Conservation (phyloP, 2,113 vertebrate species). For the Oceanodroma tethys region DNA sequence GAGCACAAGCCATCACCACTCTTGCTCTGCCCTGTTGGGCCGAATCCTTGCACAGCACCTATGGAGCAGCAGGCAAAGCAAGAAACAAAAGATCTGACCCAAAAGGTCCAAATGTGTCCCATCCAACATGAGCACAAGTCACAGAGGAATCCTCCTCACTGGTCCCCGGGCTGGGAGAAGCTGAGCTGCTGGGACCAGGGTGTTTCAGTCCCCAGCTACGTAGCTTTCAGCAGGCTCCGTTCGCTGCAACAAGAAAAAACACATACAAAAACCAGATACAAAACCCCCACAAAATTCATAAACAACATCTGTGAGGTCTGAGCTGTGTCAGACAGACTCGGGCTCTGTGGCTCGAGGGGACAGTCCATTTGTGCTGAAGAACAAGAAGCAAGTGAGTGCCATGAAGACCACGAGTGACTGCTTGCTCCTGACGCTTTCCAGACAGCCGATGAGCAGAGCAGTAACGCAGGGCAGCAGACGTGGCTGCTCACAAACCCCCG, state of each 20-base stretch:
- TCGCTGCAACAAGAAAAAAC: background rate
- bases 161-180: background rate
- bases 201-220: background rate
- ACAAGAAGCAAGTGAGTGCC: background rate
- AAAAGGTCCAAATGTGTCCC: background rate
- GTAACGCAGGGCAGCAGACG: background rate
- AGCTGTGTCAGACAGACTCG: background rate
- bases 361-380: background rate
- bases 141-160: background rate
- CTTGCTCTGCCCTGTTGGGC: background rate
- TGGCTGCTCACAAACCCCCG: too few relatives aligned
- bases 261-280: background rate
- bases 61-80: rapidly evolving
- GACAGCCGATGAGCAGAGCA: background rate
- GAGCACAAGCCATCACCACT: background rate
- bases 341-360: background rate
- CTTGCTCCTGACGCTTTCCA: background rate
- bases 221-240: background rate
- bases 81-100: background rate
- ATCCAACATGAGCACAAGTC: background rate
- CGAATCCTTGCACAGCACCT: background rate
- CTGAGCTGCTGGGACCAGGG: background rate
- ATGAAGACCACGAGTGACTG: background rate
- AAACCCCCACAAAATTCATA: too few relatives aligned
- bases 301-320: background rate